A percentile compares a stretch with the other conserved stretches of the same genome.
Conservation (phyloP, 23 tunicate species). For the Phallusia fumigata region DNA sequence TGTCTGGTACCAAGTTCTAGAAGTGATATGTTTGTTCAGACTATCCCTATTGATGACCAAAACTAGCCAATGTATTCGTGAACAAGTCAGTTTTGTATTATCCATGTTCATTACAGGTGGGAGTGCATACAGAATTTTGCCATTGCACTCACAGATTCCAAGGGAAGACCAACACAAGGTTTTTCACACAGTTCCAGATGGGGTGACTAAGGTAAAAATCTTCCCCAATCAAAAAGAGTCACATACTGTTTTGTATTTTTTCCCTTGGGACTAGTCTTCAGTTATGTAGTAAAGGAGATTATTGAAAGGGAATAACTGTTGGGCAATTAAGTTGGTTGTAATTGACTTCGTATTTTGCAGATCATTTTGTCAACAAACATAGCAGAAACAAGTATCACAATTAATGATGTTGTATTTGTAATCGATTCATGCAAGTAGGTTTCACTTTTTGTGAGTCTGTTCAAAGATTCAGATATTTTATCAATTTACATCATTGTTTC, state of each 20-base stretch:
- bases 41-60: too few species aligned
- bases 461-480: too few species aligned
- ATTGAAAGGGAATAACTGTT: too few species aligned
- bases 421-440: slow-evolving; percentile 97
- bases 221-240: too few species aligned
- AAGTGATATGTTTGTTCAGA: too few species aligned
- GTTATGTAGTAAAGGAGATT: too few species aligned
- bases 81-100: background rate
- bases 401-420: slow-evolving; percentile 88
- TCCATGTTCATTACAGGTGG: slow-evolving; percentile 66
- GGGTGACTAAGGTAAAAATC: slow-evolving; percentile 68
- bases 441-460: background rate
- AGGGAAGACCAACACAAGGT: slow-evolving; percentile 96
- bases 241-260: too few species aligned
- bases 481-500: background rate
- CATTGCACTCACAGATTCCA: slow-evolving; percentile 95
- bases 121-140: slow-evolving; percentile 59
- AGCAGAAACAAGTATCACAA: slow-evolving; percentile 95
- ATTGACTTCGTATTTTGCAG: slow-evolving; percentile 21
- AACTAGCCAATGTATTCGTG: too few species aligned
- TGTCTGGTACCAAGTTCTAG: too few species aligned
- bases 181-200: slow-evolving; percentile 73
- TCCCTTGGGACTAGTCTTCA: too few species aligned
- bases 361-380: slow-evolving; percentile 92
- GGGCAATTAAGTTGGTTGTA: background rate